Evolutionary conservation across 2,797 vertebrate species (phyloP), one percentile per base, ranked within the genome.

Genomic region (Microctenopoma steveboyesi): DNA sequence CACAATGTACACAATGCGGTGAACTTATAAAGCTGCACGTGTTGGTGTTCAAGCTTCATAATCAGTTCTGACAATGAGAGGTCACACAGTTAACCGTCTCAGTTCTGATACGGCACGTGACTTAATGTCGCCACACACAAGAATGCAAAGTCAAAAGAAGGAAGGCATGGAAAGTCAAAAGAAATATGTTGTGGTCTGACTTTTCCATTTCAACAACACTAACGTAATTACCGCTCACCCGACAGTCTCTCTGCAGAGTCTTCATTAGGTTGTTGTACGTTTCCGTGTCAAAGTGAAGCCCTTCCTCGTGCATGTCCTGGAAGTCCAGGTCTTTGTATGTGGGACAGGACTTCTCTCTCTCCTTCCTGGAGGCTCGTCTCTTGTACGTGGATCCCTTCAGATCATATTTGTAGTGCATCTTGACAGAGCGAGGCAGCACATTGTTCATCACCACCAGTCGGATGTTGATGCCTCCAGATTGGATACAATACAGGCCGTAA

Each of bases 361-460:
- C 98, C 83, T 97, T 99, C 69, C 96, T 93, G 70, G 97, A 98
- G 0, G 97, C 98, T 62, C 96, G 94, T 27, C 98, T 93, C 87
- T 99, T 99, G 84, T 98, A 98, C 0, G 97, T 99, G 8, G 98
- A 99, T 13, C 97, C 98, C 89, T 99, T 99, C 81, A 99, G 93
- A 85, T 99, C 98, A 0, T 98, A 99, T 0, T 96, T 98, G 88
- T 96, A 96, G 92, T 99, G 95, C 97, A 99, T 99, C 89, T 93
- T 95, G 88, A 99, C 85, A 0, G 94, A 95, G 51, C 97, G 94
- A 0, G 98, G 98, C 82, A 99, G 85, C 75, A 99, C 95, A 6
- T 99, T 99, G 94, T 99, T 99, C 98, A 99, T 99, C 56, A 99
- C 97, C 84, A 99, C 95, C 74, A 99, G 93, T 25, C 98, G 95